Conservation (phyloP, 2,113 vertebrate species). For the Callipepla californica region DNA sequence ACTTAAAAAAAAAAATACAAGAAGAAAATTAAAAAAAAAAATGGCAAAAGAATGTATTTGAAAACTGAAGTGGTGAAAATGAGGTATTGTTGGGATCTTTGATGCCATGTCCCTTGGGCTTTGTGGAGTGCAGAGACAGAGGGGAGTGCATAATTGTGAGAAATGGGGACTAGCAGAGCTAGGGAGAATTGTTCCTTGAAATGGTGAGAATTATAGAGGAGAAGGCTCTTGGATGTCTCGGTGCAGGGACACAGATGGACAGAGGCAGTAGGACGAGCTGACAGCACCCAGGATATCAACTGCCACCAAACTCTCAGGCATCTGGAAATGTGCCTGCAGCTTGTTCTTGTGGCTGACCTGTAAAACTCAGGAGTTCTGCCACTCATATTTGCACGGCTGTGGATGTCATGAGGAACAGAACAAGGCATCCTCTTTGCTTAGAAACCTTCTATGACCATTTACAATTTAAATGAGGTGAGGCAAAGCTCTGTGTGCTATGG, state of each 20-base stretch:
- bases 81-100: slow-evolving; percentile 18
- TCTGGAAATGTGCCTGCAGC: background rate
- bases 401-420: background rate
- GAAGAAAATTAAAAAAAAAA: background rate
- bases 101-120: fast-evolving
- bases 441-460: background rate
- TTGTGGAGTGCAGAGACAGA: background rate
- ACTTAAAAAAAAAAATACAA: background rate
- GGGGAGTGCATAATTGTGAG: fast-evolving
- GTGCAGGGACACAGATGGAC: background rate
- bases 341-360: background rate
- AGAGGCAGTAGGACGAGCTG: background rate
- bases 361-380: background rate
- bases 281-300: background rate
- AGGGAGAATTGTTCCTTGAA: background rate
- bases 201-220: background rate
- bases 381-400: fast-evolving
- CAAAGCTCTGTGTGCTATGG: background rate
- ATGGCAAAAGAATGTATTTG: slow-evolving; percentile 16
- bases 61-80: slow-evolving; percentile 39
- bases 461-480: background rate
- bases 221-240: background rate
- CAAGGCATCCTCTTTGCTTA: background rate
- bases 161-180: background rate
- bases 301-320: background rate